Conservation (phyloP, 1,140 invertebrate genomes). For the Zaprionus ornatus region DNA sequence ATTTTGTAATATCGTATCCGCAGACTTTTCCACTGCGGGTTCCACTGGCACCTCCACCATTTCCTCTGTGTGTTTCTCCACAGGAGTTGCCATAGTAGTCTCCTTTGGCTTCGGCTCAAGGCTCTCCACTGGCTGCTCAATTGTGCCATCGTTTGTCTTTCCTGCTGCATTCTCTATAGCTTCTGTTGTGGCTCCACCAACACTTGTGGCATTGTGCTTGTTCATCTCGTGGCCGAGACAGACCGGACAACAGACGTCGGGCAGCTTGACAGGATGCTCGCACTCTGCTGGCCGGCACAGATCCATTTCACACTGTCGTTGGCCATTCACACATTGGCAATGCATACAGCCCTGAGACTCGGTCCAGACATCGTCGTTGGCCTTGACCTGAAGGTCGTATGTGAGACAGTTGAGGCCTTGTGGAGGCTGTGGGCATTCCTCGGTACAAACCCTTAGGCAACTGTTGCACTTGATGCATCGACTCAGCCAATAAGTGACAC, state of each 20-base stretch:
- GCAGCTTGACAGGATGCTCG: conserved; percentile 31
- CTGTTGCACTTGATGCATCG: conserved; percentile 58
- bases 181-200: neutral
- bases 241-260: conserved; percentile 53
- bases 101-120: neutral
- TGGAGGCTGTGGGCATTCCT: neutral
- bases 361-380: conserved; percentile 43
- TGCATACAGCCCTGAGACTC: conserved; percentile 45
- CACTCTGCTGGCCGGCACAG: conserved; percentile 41
- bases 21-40: neutral
- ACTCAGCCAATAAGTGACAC: conserved; percentile 39
- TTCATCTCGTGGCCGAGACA: conserved; percentile 20
- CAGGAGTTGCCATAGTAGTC: neutral
- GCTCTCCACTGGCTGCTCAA: neutral
- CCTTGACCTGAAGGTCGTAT: conserved; percentile 17
- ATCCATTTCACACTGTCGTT: neutral
- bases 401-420: conserved; percentile 33
- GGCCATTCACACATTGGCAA: conserved; percentile 46
- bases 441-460: conserved; percentile 23
- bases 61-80: neutral
- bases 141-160: neutral
- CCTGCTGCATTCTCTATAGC: neutral
- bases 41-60: neutral
- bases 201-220: neutral
- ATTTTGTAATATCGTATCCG: neutral